Conservation (phyloP, 1,140 invertebrate genomes). For the Lasioglossum baleicum region DNA sequence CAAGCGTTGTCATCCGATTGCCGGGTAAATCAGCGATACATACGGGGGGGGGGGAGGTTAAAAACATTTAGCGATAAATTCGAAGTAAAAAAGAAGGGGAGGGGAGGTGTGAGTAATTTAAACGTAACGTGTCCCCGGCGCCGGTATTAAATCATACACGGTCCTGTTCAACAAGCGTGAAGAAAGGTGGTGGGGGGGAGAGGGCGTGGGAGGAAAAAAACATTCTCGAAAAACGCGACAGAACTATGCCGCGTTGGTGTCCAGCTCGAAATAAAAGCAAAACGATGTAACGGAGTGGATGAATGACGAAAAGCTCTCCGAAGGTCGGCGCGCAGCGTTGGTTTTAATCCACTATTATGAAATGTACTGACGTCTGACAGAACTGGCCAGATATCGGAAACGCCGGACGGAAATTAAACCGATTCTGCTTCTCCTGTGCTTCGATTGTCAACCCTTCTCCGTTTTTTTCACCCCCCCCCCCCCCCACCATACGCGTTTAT, state of each 20-base stretch:
- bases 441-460: conserved; percentile 32
- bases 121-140: neutral
- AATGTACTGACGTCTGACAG: conserved; percentile 59
- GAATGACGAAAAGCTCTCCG: conserved; percentile 41
- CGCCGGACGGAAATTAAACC: conserved; percentile 68
- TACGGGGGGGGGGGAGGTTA: neutral
- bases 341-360: conserved; percentile 67
- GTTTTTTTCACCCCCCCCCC: neutral
- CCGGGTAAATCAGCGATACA: too few species aligned
- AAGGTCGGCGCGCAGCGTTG: conserved; percentile 16
- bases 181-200: neutral
- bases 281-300: conserved; percentile 52
- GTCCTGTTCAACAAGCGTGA: conserved; percentile 8
- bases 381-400: conserved; percentile 61
- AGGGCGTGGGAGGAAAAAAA: neutral
- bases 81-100: neutral
- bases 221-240: conserved; percentile 31
- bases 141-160: conserved; percentile 18
- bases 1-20: too few species aligned
- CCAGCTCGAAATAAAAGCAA: conserved; percentile 56
- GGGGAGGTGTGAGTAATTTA: neutral
- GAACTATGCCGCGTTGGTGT: conserved; percentile 1
- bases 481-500: neutral
- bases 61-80: neutral
- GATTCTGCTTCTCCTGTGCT: conserved; percentile 48